Percentiles rank a stretch among this genome's conserved stretches.
Evolutionary conservation across 2,113 vertebrate species (phyloP).

Genomic region (Tautogolabrus adspersus): DNA sequence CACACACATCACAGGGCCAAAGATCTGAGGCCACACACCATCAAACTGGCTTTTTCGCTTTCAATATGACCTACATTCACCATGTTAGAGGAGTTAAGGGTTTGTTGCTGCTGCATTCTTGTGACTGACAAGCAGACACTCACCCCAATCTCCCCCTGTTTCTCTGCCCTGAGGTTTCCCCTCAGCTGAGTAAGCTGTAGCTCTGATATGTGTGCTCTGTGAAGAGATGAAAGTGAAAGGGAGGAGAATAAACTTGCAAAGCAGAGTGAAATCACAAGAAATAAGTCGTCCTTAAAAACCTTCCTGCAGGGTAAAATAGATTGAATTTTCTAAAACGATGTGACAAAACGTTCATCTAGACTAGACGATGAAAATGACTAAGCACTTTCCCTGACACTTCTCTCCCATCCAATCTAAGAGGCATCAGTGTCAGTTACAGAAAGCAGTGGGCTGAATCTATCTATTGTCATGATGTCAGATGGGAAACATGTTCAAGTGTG

Average conservation of each 20-base stretch:
- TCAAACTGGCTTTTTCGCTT: slow-evolving; percentile 20
- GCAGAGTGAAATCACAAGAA: slow-evolving; percentile 21
- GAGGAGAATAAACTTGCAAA: slow-evolving; percentile 11
- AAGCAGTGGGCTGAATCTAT: slow-evolving; percentile 31
- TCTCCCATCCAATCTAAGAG: slow-evolving; percentile 16
- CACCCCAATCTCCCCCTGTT: background rate
- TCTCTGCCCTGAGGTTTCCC: slow-evolving; percentile 34
- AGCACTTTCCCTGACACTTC: slow-evolving; percentile 4
- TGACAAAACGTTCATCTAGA: slow-evolving; percentile 4
- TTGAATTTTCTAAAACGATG: slow-evolving; percentile 8
- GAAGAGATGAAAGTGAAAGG: slow-evolving; percentile 43
- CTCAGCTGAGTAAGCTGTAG: slow-evolving; percentile 26
- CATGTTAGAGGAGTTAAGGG: slow-evolving; percentile 34
- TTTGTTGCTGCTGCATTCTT: slow-evolving; percentile 19
- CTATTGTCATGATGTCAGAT: slow-evolving; percentile 41
- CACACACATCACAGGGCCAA: slow-evolving; percentile 8
- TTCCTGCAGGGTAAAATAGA: slow-evolving; percentile 31
- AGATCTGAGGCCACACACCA: slow-evolving; percentile 35
- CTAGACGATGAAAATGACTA: slow-evolving; percentile 26
- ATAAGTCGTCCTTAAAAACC: background rate
- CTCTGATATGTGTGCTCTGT: background rate
- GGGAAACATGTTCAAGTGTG: slow-evolving; percentile 26
- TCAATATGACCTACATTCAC: slow-evolving; percentile 65
- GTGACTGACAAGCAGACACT: slow-evolving; percentile 38
- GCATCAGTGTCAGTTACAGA: slow-evolving; percentile 28